A percentile compares a stretch with the other conserved stretches of the same genome.
Evolutionary conservation across 2,113 vertebrate species (phyloP).

Genomic region (Ptilorrhoa leucosticta): DNA sequence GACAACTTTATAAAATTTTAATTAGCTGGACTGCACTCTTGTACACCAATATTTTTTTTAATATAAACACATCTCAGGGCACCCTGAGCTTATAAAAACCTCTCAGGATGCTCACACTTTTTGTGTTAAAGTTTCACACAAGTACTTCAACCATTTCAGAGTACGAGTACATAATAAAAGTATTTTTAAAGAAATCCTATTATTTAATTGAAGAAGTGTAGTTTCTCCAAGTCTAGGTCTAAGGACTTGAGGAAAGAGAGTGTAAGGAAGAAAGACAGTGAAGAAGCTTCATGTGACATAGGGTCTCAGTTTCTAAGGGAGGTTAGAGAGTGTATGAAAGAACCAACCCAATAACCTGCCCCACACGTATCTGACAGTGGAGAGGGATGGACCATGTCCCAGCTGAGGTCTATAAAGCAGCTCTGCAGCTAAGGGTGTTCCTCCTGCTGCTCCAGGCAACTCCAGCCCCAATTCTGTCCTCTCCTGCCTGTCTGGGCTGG

Average conservation of each 20-base stretch:
- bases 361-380: accelerated
- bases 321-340: not conserved
- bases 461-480: not conserved
- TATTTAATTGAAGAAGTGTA: not conserved
- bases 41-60: not conserved
- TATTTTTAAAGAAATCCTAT: not conserved
- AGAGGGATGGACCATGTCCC: not conserved
- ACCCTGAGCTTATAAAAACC: not conserved
- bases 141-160: not conserved
- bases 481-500: not conserved
- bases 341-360: not conserved
- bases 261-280: not conserved
- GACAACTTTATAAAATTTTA: not conserved
- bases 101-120: not conserved
- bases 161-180: not conserved
- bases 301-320: not conserved
- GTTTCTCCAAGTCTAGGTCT: not conserved
- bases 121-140: not conserved
- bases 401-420: not conserved
- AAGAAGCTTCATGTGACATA: not conserved
- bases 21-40: not conserved
- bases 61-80: not conserved
- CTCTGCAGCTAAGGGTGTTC: not conserved
- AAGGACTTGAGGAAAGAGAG: not conserved
- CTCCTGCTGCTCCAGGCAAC: not conserved